These are phyloP conservation scores for Axea sp. DNA, from an alignment of 2,888 invertebrate genomes.

Conservation along the genomic window DNA sequence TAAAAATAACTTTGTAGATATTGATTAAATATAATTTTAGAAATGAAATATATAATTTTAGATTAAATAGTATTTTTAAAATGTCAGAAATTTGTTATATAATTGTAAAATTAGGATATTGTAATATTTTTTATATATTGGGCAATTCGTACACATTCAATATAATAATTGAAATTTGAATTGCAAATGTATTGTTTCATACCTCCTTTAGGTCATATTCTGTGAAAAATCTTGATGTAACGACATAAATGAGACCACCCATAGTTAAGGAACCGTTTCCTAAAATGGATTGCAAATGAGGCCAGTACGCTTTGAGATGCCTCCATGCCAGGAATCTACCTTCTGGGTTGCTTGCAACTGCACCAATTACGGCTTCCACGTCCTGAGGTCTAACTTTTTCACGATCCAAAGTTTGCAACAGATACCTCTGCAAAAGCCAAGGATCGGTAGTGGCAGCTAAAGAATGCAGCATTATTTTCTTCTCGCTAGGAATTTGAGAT, in stretches of 20 bases:
- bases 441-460: conserved; percentile 87
- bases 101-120: too few relatives aligned
- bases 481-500: conserved; percentile 85
- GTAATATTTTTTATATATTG: too few relatives aligned
- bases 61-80: too few relatives aligned
- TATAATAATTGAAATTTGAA: too few relatives aligned
- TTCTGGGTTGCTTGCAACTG: conserved; percentile 87
- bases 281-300: conserved; percentile 82
- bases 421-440: conserved; percentile 90
- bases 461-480: conserved; percentile 85
- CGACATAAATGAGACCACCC: conserved; percentile 83
- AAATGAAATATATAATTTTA: too few relatives aligned
- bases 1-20: too few relatives aligned
- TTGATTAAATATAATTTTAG: too few relatives aligned
- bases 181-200: too few relatives aligned
- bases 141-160: too few relatives aligned
- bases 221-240: conserved; percentile 85
- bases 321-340: conserved; percentile 87
- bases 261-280: conserved; percentile 84
- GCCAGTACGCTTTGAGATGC: conserved; percentile 87
- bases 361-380: conserved; percentile 85
- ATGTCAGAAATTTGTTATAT: too few relatives aligned
- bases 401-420: conserved; percentile 86
- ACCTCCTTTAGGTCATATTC: conserved; percentile 88
- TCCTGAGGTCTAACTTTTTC: conserved; percentile 86